These are phyloP conservation scores for Grallaria varia DNA, from an alignment of 2,113 vertebrate genomes.

Conservation along the genomic window DNA sequence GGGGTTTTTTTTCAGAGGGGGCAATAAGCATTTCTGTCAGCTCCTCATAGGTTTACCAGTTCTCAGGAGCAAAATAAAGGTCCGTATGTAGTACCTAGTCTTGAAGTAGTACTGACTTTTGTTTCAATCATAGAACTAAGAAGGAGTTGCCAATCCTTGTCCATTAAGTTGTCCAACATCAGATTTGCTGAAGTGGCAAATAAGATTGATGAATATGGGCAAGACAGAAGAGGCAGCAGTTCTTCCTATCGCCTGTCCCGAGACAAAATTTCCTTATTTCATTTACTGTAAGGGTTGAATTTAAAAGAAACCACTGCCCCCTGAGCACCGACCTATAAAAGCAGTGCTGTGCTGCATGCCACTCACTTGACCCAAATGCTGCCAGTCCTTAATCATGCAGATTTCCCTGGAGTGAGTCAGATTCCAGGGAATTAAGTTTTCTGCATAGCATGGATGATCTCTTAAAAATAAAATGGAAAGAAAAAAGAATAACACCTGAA, in stretches of 20 bases:
- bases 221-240: background rate
- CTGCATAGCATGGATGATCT: background rate
- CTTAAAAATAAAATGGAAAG: background rate
- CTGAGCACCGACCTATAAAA: background rate
- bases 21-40: background rate
- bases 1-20: background rate
- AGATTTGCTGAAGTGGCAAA: background rate
- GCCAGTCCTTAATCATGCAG: background rate
- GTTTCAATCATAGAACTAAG: background rate
- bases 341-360: background rate
- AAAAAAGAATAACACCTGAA: background rate
- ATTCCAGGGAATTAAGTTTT: background rate
- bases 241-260: background rate
- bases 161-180: background rate
- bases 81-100: background rate
- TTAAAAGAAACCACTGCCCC: background rate
- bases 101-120: background rate
- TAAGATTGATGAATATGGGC: background rate
- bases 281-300: background rate
- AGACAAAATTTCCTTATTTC: background rate
- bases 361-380: background rate
- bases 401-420: background rate
- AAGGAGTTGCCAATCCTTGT: background rate
- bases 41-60: background rate
- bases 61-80: background rate